phyloP scores from a whole-genome alignment of 2,888 invertebrate genomes.

The Agonopterix arenella region DNA sequence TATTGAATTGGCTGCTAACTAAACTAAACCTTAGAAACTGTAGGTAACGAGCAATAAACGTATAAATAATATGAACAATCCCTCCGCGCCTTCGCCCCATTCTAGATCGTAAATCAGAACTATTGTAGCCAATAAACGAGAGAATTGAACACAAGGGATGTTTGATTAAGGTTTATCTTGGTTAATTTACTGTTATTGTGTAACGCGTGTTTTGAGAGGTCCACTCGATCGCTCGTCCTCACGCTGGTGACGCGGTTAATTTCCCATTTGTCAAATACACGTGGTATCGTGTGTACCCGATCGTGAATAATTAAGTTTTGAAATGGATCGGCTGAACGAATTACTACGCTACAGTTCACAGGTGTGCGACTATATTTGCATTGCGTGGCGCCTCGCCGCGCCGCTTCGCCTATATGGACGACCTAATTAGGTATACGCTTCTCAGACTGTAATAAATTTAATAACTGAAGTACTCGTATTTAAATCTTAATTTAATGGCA shows the following conservation, averaged over 20 bases:
- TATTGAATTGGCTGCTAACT: conserved; percentile 12
- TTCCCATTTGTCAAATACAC: conserved; percentile 18
- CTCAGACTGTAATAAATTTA: too few species aligned
- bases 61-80: conserved; percentile 54
- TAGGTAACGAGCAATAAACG: conserved; percentile 8
- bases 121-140: conserved; percentile 71
- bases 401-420: background rate
- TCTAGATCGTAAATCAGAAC: conserved; percentile 69
- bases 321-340: conserved; percentile 7
- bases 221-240: background rate
- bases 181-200: conserved; percentile 67
- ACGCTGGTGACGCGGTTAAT: conserved; percentile 9
- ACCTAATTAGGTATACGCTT: background rate
- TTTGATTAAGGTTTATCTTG: conserved; percentile 73
- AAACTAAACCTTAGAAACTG: conserved; percentile 1
- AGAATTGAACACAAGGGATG: conserved; percentile 68
- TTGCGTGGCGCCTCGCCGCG: background rate
- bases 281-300: conserved; percentile 7
- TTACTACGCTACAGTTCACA: conserved; percentile 2
- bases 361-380: conserved; percentile 9
- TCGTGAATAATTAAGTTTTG: conserved; percentile 18
- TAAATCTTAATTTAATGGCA: too few species aligned
- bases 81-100: conserved; percentile 41
- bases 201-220: background rate
- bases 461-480: too few species aligned